Percentiles rank a stretch among this genome's conserved stretches.
Conservation (phyloP, 1,140 invertebrate species). For the Polypedilum pembai region DNA sequence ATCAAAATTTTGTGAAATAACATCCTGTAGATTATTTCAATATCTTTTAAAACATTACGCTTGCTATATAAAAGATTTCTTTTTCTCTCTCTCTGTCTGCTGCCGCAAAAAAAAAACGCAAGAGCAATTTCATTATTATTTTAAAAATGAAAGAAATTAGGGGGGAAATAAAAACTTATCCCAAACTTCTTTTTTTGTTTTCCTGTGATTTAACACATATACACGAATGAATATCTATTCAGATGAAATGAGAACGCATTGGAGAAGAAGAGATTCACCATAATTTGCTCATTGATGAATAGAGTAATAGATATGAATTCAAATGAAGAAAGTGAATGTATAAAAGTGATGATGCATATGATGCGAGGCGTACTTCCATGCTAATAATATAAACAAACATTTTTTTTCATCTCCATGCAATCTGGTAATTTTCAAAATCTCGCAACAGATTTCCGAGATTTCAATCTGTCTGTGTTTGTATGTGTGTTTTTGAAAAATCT, state of each 20-base stretch:
- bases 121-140: no score
- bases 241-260: background rate
- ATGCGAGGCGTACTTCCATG: slow-evolving; percentile 2
- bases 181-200: background rate
- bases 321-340: slow-evolving; percentile 18
- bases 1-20: background rate
- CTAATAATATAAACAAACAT: slow-evolving; percentile 19
- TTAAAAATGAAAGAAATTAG: background rate
- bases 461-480: background rate
- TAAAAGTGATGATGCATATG: background rate
- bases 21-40: slow-evolving; percentile 21
- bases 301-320: background rate
- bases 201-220: background rate
- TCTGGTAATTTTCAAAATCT: background rate
- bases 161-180: background rate
- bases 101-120: no score
- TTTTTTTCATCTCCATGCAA: background rate
- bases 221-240: background rate
- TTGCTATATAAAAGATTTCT: background rate
- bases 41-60: background rate
- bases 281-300: background rate
- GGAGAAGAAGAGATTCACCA: background rate
- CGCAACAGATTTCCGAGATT: background rate
- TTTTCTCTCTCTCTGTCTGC: no score
- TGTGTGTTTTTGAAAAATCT: background rate